These are phyloP conservation scores for Gouania willdenowi DNA, from an alignment of 2,797 vertebrate species.

Conservation along the genomic window DNA sequence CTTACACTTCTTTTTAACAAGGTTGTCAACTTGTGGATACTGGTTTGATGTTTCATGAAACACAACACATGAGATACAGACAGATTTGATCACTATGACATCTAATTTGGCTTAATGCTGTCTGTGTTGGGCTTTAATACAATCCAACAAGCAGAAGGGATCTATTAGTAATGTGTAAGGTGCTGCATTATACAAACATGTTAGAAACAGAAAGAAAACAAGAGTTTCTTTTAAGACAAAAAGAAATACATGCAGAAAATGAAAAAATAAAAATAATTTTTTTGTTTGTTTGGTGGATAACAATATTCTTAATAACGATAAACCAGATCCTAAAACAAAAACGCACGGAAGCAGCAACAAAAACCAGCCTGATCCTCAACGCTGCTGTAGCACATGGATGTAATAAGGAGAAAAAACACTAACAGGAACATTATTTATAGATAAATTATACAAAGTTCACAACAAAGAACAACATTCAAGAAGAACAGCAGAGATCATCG, in stretches of 20 bases:
- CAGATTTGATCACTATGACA: slow-evolving; percentile 10
- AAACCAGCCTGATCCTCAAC: slow-evolving; percentile 25
- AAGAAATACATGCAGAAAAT: slow-evolving; percentile 35
- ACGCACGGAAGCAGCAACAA: slow-evolving; percentile 9
- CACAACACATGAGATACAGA: slow-evolving; percentile 20
- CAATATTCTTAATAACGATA: slow-evolving; percentile 45
- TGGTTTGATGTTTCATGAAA: slow-evolving; percentile 25
- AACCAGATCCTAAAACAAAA: slow-evolving; percentile 15
- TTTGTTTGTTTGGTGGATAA: slow-evolving; percentile 21
- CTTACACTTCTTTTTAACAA: slow-evolving; percentile 25
- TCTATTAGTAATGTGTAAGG: slow-evolving; percentile 61
- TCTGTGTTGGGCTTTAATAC: slow-evolving; percentile 17
- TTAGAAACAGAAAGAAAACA: slow-evolving; percentile 28
- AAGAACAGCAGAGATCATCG: slow-evolving; percentile 7
- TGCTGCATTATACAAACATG: slow-evolving; percentile 60
- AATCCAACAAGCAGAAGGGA: slow-evolving; percentile 12
- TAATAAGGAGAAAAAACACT: slow-evolving; percentile 13
- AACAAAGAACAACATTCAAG: slow-evolving; percentile 23
- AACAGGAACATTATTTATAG: slow-evolving; percentile 6
- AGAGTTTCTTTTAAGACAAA: slow-evolving; percentile 32
- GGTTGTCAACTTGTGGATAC: slow-evolving; percentile 2
- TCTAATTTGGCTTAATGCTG: slow-evolving; percentile 51
- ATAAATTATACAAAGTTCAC: slow-evolving; percentile 7
- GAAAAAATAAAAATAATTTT: slow-evolving; percentile 30
- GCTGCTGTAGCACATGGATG: background rate